Percentiles rank a stretch among this genome's conserved stretches.
phyloP scores from a whole-genome alignment of 2,797 vertebrate genomes.

The Pyrocephalus nanus region DNA sequence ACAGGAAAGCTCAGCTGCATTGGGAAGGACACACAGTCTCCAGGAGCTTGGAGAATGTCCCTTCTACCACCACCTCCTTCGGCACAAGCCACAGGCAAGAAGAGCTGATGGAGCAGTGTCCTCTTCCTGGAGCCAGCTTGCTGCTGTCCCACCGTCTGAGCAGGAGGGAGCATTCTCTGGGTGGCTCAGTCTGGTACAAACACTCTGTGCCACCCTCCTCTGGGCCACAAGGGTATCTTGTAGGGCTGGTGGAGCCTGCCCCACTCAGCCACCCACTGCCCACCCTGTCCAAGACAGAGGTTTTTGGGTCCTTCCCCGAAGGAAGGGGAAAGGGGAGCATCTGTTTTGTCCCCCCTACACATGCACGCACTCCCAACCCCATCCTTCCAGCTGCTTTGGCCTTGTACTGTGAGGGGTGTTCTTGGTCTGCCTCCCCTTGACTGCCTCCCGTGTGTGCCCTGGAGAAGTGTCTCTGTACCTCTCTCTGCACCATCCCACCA shows the following conservation, averaged over 20 bases:
- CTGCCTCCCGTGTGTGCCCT: accelerated
- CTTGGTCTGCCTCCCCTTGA: neutral
- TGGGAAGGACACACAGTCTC: slow-evolving; percentile 21
- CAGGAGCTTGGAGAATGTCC: neutral
- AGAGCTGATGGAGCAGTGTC: neutral
- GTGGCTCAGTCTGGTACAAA: neutral
- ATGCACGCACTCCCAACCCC: accelerated
- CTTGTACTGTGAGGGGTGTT: neutral
- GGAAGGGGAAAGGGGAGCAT: neutral
- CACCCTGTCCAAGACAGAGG: neutral
- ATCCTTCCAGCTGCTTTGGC: neutral
- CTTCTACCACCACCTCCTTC: neutral
- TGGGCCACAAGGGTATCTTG: neutral
- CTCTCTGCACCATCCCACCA: accelerated
- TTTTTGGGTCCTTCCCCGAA: neutral
- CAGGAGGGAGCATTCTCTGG: neutral
- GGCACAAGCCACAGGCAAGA: neutral
- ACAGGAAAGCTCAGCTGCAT: neutral
- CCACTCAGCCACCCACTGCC: neutral
- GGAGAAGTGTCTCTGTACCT: neutral
- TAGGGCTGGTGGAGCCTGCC: neutral
- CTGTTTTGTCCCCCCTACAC: neutral
- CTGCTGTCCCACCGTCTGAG: neutral
- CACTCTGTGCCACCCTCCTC: neutral
- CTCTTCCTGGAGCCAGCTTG: neutral